Evolutionary conservation across 2,888 invertebrate genomes (phyloP), one percentile per base, ranked within the genome.

Genomic region (Metacarcinus magister): DNA sequence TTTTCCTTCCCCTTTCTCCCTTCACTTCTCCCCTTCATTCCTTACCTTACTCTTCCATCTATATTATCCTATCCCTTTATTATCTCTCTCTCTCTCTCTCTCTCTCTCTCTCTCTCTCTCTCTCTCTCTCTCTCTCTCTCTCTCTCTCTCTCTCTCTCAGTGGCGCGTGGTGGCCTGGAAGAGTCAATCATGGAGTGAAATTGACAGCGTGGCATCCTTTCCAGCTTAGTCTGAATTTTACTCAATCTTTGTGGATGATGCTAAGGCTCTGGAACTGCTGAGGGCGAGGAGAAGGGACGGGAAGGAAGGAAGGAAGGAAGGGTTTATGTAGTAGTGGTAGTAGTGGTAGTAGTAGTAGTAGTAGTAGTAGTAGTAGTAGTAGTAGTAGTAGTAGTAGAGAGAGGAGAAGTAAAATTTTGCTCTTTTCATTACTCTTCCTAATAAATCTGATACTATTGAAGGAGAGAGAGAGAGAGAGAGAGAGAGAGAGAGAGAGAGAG

Each of bases 41-140:
- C 28, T 28, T 75, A n/a, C 28, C 28, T 75, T 28, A 4, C n/a
- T 10, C 28, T 28, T 4, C 10, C 75, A 13, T 5, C 28, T 28
- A 4, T 28, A 28, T 16, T 54, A 7, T 54, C 54, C 13, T 13
- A 8, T 13, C 13, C 54, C 28, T 28, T 75, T 28, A 19, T 23
- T 67, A 7, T 16, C 19, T 67, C 19, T 13, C 67, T 16, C 67
- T 67, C 67, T 67, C 60, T 60, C 60, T 60, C 60, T 60, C 60
- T 60, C 60, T 60, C 60, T 60, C 60, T 60, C 60, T 60, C 60
- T 60, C 60, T 60, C 60, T 60, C 60, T 60, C 60, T 60, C 60
- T 60, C 60, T 60, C 60, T 60, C 60, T 60, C 60, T 60, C 60
- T 60, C 60, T 60, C 60, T 60, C 60, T 60, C 60, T 60, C 60